A percentile compares a stretch with the other conserved stretches of the same genome.
Conservation (phyloP, 2,797 vertebrate species). For the Crenichthys baileyi region DNA sequence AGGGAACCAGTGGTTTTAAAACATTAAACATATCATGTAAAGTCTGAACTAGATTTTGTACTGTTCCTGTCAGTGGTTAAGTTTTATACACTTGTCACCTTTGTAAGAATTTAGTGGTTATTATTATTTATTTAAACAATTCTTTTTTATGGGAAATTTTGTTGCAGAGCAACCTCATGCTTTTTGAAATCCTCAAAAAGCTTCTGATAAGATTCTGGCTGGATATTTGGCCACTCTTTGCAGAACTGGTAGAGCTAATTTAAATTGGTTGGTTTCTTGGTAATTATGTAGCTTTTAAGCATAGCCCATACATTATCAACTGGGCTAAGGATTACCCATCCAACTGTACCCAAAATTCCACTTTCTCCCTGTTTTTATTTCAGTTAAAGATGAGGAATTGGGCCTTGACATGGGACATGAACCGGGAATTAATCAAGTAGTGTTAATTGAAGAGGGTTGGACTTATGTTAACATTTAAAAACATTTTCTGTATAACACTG, state of each 20-base stretch:
- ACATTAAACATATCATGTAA: background rate
- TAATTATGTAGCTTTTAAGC: background rate
- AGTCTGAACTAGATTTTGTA: background rate
- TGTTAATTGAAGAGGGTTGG: slow-evolving; percentile 5
- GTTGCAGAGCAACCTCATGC: background rate
- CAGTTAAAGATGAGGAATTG: background rate
- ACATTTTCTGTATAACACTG: background rate
- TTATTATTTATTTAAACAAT: too few relatives aligned
- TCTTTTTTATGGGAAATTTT: too few relatives aligned
- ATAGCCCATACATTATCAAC: background rate
- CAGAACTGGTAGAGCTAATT: background rate
- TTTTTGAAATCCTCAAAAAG: background rate
- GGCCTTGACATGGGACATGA: slow-evolving; percentile 31
- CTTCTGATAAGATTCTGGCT: background rate
- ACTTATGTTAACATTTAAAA: background rate
- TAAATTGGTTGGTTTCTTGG: background rate
- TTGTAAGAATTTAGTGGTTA: background rate
- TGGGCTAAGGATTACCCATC: background rate
- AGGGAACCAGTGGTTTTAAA: background rate
- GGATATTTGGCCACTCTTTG: background rate
- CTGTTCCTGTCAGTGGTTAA: background rate
- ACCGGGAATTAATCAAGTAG: slow-evolving; percentile 30
- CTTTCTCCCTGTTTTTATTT: background rate
- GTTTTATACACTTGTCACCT: background rate
- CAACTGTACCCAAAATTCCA: background rate